phyloP scores from a whole-genome alignment of 2,113 vertebrate genomes.

The Dromaius novaehollandiae region DNA sequence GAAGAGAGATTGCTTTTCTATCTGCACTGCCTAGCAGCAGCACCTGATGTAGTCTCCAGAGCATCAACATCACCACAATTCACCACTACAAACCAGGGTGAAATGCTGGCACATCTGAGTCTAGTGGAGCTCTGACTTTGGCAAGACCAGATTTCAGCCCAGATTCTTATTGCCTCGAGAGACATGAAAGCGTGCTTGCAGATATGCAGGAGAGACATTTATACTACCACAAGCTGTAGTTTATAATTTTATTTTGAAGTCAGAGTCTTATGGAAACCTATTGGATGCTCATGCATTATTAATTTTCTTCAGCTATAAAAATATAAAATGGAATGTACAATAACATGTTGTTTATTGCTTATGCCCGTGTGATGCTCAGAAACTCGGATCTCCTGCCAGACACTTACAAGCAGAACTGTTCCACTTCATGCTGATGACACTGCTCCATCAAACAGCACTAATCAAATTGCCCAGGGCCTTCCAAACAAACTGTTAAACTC shows the following conservation, averaged over 20 bases:
- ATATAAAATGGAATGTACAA: slow-evolving; percentile 71
- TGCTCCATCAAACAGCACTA: slow-evolving; percentile 61
- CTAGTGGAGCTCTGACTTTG: slow-evolving; percentile 20
- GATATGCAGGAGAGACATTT: slow-evolving; percentile 41
- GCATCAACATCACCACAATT: slow-evolving; percentile 36
- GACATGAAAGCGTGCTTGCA: not conserved
- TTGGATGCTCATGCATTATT: slow-evolving; percentile 74
- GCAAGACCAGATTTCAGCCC: slow-evolving; percentile 26
- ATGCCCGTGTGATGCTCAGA: slow-evolving; percentile 60
- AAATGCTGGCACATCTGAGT: slow-evolving; percentile 20
- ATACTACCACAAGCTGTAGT: slow-evolving; percentile 36
- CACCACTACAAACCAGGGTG: slow-evolving; percentile 3
- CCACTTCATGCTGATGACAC: slow-evolving; percentile 66
- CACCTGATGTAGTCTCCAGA: slow-evolving; percentile 54
- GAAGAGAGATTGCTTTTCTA: slow-evolving; percentile 8
- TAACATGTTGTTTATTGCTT: slow-evolving; percentile 74
- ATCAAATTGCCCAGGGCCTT: slow-evolving; percentile 69
- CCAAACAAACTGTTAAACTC: slow-evolving; percentile 72
- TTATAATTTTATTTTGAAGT: slow-evolving; percentile 52
- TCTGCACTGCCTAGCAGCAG: slow-evolving; percentile 53
- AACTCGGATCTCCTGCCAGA: slow-evolving; percentile 65
- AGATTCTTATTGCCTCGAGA: slow-evolving; percentile 20
- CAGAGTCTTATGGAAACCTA: slow-evolving; percentile 62
- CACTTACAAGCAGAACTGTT: slow-evolving; percentile 70
- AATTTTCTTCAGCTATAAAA: slow-evolving; percentile 70